Evolutionary conservation across 2,113 vertebrate genomes (phyloP).

Genomic region (Takifugu bimaculatus): DNA sequence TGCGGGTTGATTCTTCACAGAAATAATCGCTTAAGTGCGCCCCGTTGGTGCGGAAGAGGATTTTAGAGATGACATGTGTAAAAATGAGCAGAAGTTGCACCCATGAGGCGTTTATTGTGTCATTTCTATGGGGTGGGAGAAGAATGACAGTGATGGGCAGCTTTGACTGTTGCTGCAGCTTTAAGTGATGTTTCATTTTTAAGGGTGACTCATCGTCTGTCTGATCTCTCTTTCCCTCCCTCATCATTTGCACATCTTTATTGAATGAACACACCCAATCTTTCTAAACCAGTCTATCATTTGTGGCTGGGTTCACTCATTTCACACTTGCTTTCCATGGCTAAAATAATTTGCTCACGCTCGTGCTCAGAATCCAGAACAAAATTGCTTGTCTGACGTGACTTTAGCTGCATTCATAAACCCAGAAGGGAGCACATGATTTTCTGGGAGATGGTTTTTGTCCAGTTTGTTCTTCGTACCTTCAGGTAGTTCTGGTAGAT

Average conservation of each 20-base stretch:
- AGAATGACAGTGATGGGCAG: too few relatives aligned
- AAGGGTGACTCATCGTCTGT: constrained; percentile 19
- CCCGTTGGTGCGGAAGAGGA: background rate
- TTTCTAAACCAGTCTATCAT: background rate
- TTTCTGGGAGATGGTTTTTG: constrained; percentile 25
- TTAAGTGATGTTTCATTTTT: background rate
- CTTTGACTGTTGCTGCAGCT: too few relatives aligned
- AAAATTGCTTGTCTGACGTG: background rate
- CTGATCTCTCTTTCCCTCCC: constrained; percentile 2
- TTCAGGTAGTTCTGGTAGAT: background rate
- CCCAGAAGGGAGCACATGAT: constrained; percentile 21
- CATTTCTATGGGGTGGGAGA: too few relatives aligned
- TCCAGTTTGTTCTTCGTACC: constrained; percentile 5
- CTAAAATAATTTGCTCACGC: constrained; percentile 9
- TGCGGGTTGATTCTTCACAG: too few relatives aligned
- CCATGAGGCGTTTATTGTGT: too few relatives aligned
- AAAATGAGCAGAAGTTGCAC: too few relatives aligned
- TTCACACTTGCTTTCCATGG: background rate
- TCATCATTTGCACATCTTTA: background rate
- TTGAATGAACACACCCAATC: constrained; percentile 30
- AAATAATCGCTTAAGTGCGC: background rate
- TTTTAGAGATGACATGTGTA: background rate
- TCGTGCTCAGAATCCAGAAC: constrained; percentile 4
- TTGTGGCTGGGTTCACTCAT: background rate
- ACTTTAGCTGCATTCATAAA: constrained; percentile 7